Conservation (phyloP, 2,113 vertebrate species). For the Rhea pennata region DNA sequence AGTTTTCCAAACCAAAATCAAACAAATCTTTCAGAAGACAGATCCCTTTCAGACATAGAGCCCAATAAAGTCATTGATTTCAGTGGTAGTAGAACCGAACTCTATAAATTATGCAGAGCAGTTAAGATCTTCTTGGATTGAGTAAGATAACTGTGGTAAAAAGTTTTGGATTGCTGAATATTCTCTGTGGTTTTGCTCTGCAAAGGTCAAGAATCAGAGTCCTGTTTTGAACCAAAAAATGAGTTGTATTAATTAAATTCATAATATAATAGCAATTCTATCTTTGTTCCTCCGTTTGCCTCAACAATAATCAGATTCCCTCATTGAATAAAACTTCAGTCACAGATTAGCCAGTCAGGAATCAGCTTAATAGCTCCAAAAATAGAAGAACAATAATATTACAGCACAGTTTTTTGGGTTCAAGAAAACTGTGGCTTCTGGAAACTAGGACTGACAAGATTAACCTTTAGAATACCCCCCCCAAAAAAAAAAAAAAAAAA, state of each 20-base stretch:
- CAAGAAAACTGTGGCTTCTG: neutral
- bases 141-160: neutral
- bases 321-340: constrained; percentile 18
- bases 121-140: neutral
- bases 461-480: neutral
- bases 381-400: constrained; percentile 11
- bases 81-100: neutral
- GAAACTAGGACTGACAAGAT: accelerated
- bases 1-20: neutral
- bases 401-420: neutral
- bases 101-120: neutral
- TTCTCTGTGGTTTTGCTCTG: neutral
- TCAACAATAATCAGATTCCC: neutral
- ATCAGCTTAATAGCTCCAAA: neutral
- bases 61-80: neutral
- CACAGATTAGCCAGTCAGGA: constrained; percentile 25
- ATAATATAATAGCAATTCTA: neutral
- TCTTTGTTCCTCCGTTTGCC: neutral
- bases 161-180: neutral
- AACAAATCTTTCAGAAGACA: neutral
- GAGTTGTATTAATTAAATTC: neutral
- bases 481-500: no score
- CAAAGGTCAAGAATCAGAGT: neutral
- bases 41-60: neutral
- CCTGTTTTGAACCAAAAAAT: neutral